Percentiles rank a stretch among this genome's conserved stretches.
These are phyloP conservation scores for Heliconius eleuchia DNA, from an alignment of 1,140 invertebrate species.

Conservation along the genomic window DNA sequence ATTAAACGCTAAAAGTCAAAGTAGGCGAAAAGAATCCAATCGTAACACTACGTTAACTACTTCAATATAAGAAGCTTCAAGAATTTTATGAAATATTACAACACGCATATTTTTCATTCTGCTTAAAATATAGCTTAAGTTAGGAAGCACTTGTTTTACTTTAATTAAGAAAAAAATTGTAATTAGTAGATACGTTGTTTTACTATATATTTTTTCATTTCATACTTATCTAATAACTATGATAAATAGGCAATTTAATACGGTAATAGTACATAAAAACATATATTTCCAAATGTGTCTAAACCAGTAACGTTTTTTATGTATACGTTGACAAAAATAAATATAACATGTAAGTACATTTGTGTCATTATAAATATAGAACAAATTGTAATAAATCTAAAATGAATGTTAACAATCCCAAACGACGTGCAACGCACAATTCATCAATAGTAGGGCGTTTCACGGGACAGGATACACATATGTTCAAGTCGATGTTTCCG, in stretches of 20 bases:
- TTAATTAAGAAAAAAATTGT: no score
- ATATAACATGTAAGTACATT: not conserved
- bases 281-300: no score
- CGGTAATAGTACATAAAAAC: no score
- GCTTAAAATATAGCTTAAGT: not conserved
- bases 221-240: no score
- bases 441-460: constrained; percentile 38
- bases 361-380: constrained; percentile 37
- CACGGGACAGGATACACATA: constrained; percentile 14
- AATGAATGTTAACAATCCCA: constrained; percentile 26
- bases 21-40: no score
- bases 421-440: constrained; percentile 32
- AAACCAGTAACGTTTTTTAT: no score
- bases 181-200: not conserved
- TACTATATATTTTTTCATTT: not conserved
- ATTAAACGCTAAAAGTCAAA: not conserved
- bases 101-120: no score
- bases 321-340: not conserved
- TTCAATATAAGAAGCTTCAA: no score
- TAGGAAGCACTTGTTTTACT: no score
- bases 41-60: no score
- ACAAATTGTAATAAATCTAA: constrained; percentile 35
- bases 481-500: constrained; percentile 12
- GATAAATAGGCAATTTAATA: no score
- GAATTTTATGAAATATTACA: no score